Evolutionary conservation across 1,140 invertebrate species (phyloP).

Genomic region (Halesus radiatus): DNA sequence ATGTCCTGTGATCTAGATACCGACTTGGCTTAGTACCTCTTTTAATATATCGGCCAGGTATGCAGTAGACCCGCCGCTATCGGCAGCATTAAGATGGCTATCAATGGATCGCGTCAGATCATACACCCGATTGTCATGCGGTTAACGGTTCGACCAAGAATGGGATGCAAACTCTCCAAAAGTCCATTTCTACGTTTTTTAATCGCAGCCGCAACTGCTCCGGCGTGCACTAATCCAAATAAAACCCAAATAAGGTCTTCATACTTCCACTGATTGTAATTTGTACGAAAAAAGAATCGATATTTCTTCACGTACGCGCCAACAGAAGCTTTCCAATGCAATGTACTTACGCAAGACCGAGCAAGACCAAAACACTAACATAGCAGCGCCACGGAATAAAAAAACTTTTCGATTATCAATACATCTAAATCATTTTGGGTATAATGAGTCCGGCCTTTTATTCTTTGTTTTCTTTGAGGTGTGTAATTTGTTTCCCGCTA

Average conservation of each 20-base stretch:
- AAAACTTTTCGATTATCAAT: background rate
- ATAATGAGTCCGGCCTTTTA: background rate
- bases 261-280: conserved; percentile 46
- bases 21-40: too few species aligned
- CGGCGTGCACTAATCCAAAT: conserved; percentile 45
- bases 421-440: background rate
- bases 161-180: conserved; percentile 36
- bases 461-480: background rate
- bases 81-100: background rate
- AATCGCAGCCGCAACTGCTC: conserved; percentile 30
- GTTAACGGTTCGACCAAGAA: conserved; percentile 24
- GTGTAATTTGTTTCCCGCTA: background rate
- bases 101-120: background rate
- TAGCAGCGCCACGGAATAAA: background rate
- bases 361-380: background rate
- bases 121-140: conserved; percentile 24
- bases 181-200: conserved; percentile 21
- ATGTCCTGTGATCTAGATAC: too few species aligned
- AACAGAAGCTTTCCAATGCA: conserved; percentile 41
- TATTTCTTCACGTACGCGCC: conserved; percentile 40
- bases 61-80: background rate
- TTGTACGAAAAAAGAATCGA: conserved; percentile 31
- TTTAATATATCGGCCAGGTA: too few species aligned
- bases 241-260: conserved; percentile 35
- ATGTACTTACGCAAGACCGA: conserved; percentile 7